Percentiles rank a stretch among this genome's conserved stretches.
Evolutionary conservation across 2,888 invertebrate genomes (phyloP).

Genomic region (Tridacna gigas): DNA sequence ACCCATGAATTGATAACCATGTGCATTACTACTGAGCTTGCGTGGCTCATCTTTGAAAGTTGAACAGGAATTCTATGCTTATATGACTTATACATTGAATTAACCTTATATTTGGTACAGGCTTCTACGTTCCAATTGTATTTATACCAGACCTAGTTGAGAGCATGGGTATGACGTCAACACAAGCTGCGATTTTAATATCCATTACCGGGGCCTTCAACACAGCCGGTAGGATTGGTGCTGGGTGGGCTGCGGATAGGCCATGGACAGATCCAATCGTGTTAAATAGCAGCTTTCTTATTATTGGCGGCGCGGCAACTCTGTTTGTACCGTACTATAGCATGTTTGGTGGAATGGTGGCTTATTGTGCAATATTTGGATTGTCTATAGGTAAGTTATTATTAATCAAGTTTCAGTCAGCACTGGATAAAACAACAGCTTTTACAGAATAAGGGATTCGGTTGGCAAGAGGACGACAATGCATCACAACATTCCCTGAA

Average conservation of each 20-base stretch:
- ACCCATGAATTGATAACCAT: too few species aligned
- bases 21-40: too few species aligned
- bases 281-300: conserved; percentile 94
- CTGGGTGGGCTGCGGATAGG: conserved; percentile 93
- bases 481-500: too few species aligned
- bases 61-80: too few species aligned
- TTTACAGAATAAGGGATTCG: too few species aligned
- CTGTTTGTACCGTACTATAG: conserved; percentile 93
- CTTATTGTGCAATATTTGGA: conserved; percentile 95
- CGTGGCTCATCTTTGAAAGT: too few species aligned
- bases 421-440: too few species aligned
- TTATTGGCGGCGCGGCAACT: conserved; percentile 94
- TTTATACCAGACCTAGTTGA: conserved; percentile 87
- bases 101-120: conserved; percentile 88
- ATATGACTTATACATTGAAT: too few species aligned
- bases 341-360: conserved; percentile 91
- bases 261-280: conserved; percentile 92
- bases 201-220: conserved; percentile 90
- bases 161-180: conserved; percentile 61
- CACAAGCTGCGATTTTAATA: conserved; percentile 50
- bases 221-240: conserved; percentile 95
- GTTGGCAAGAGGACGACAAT: too few species aligned
- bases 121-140: conserved; percentile 97
- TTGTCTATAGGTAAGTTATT: conserved; percentile 85
- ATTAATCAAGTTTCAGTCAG: too few species aligned